Base-by-base conservation (phyloP, 1,140 invertebrate genomes). In the Mercenaria mercenaria region DNA sequence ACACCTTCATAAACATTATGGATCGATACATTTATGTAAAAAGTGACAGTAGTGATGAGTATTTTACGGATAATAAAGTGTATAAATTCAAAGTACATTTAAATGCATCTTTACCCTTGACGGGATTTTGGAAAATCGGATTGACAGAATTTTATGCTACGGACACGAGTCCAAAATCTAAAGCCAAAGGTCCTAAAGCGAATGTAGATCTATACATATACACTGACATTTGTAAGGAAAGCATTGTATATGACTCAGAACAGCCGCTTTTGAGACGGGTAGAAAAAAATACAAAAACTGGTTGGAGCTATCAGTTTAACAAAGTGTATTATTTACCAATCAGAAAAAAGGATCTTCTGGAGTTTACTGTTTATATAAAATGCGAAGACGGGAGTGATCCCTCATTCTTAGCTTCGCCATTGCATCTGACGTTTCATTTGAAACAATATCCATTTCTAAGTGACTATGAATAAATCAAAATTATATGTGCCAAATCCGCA, bases 401-500 rank as follows among this genome's bases (percentile, higher is more conserved):
- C 20, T 43, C 41, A 84, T 23, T 37, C 18, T 84, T 84, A 37
- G 32, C 0, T 29, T 11, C 23, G 43, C 37, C 81, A 15, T 11
- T 59, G 34, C 59, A 43, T 32, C 23, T 84, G 37, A 84, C 61
- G 43, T 59, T 84, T 84, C 81, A 84, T 47, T 67, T 84, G n/a
- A 69, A 69, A 29, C 32, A 67, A 47, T 84, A 84, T 69, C 81
- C 59, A 20, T 81, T 81, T 61, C 26, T 77, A 37, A 74, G 26
- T n/a, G 18, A n/a, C 26, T 74, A 74, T 74, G 13, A 67, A 61
- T 43, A 50, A 47, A 15, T 61, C 56, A 34, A 83, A 50, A 67
- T 67, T 83, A 37, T 83, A 83, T 34, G 81, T 83, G 2, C 81
- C 81, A 10, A 67, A 83, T 83, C 81, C 81, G 34, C 81, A 83